Base-by-base conservation (phyloP, 2,113 vertebrate genomes). In the Azemiops feae region DNA sequence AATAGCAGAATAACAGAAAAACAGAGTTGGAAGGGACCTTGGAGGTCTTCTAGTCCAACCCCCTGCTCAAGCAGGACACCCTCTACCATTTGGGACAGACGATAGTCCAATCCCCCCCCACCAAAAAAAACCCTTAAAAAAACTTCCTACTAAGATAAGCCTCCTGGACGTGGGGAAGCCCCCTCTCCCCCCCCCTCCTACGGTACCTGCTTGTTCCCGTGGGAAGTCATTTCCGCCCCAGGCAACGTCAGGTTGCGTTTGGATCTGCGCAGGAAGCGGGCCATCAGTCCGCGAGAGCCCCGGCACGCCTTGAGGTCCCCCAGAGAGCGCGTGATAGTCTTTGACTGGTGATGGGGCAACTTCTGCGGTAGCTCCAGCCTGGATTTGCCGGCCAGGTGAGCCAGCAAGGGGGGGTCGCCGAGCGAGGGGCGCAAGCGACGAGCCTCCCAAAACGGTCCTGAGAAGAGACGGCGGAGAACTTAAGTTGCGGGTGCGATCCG, bases 231-330 rank as follows among this genome's bases (percentile, higher is more conserved):
- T 57, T 99, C 98, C 0, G 90, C 9, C 12, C 97, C 96, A 2
- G 95, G 92, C 0, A 85, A 54, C 20, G 97, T 95, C 1, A 97
- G 95, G 96, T 98, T 98, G 92, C 98, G 97, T 93, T 98, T 99
- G 93, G 99, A 99, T 88, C 99, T 98, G 96, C 99, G 98, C 93
- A 99, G 97, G 96, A 99, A 99, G 93, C 99, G 98, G 94, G 99
- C 98, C 96, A 99, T 97, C 93, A 99, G 96, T 91, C 97, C 98
- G 0, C 98, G 98, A 88, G 97, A 97, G 34, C 97, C 96, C 34
- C 98, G 95, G 91, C 98, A 98, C 93, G 98, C 98, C 97, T 99
- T 98, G 45, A 99, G 98, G 96, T 99, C 99, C 52, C 99, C 99
- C 3, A 99, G 96, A 22, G 99, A 99, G 53, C 98, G 98, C 87